A percentile compares a stretch with the other conserved stretches of the same genome.
These are phyloP conservation scores for Cantharis lateralis DNA, from an alignment of 2,888 invertebrate genomes.

Conservation along the genomic window DNA sequence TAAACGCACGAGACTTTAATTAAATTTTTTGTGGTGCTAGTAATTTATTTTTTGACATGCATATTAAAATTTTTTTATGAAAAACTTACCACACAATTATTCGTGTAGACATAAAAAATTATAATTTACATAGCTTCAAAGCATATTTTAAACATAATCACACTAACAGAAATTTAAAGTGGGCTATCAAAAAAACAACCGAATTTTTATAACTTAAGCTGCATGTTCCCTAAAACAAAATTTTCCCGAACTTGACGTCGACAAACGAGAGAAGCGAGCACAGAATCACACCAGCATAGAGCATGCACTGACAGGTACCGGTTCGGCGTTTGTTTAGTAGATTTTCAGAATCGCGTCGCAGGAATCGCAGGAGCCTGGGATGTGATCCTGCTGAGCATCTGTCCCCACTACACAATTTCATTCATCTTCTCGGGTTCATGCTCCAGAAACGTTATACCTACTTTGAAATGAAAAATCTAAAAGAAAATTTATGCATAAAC, in stretches of 20 bases:
- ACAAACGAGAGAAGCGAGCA: not conserved
- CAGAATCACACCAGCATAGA: constrained; percentile 7
- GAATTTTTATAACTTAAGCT: not conserved
- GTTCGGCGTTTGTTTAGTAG: constrained; percentile 29
- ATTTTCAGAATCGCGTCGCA: constrained; percentile 26
- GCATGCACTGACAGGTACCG: constrained; percentile 27
- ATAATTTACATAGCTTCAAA: not conserved
- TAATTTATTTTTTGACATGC: not conserved
- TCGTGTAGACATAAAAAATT: not conserved
- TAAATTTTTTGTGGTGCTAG: not conserved
- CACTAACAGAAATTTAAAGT: not conserved
- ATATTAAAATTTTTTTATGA: not conserved
- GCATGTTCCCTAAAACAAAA: not conserved
- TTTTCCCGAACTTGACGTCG: not conserved
- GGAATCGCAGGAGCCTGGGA: constrained; percentile 28
- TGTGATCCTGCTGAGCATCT: constrained; percentile 25
- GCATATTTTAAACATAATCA: not conserved
- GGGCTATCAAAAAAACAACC: not conserved
- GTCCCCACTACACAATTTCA: constrained; percentile 16
- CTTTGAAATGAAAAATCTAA: not conserved
- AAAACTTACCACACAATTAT: not conserved
- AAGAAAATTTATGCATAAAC: not conserved
- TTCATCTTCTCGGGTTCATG: constrained; percentile 18
- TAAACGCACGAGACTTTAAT: not conserved
- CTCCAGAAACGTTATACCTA: not conserved